Conservation (phyloP, 2,797 vertebrate genomes). For the Pseudotriccus pelzelni region DNA sequence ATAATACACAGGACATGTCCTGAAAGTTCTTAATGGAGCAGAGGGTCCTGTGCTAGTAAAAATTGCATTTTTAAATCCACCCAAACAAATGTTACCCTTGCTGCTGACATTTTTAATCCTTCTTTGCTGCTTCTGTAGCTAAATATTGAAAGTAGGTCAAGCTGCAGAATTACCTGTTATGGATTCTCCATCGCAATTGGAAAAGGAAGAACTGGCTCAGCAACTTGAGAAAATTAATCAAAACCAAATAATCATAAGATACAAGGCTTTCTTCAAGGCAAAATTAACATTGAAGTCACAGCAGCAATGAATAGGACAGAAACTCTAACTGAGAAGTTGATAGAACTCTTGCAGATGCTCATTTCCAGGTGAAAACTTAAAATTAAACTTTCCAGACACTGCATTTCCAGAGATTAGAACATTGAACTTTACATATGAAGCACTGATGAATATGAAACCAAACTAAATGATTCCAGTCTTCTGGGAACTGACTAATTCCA, state of each 20-base stretch:
- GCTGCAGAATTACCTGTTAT: slow-evolving; percentile 9
- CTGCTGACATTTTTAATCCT: neutral
- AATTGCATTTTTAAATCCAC: neutral
- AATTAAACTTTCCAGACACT: neutral
- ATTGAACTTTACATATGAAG: neutral
- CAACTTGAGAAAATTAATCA: slow-evolving; percentile 38
- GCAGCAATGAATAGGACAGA: neutral
- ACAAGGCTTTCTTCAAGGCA: neutral
- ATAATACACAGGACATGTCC: neutral
- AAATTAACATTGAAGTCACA: neutral
- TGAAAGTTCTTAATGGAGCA: neutral
- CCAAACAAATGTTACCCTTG: neutral
- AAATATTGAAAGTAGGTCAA: slow-evolving; percentile 41
- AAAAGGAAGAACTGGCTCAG: slow-evolving; percentile 30
- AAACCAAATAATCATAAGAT: neutral
- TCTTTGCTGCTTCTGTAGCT: neutral
- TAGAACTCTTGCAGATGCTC: neutral
- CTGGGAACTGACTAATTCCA: neutral
- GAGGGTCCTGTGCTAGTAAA: neutral
- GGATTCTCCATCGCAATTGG: neutral
- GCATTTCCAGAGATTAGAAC: neutral
- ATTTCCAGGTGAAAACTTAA: neutral
- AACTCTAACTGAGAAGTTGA: neutral
- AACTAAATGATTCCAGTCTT: neutral
- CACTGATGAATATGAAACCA: neutral